phyloP scores from a whole-genome alignment of 2,797 vertebrate genomes.

The Rhinatrema bivittatum region DNA sequence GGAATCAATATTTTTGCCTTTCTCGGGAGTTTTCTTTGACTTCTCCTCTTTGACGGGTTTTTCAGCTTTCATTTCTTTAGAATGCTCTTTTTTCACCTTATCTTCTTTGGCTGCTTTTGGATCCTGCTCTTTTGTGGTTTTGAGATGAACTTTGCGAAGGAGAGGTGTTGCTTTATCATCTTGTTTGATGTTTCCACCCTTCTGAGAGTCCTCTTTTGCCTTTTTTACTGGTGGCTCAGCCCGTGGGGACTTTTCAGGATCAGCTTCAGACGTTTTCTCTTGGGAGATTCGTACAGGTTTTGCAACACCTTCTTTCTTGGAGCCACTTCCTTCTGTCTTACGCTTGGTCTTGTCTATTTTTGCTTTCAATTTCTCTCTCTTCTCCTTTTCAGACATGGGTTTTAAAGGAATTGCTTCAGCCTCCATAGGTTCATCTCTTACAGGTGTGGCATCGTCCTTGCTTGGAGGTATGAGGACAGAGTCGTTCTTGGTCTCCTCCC shows the following conservation, averaged over 20 bases:
- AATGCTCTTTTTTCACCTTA: conserved; percentile 59
- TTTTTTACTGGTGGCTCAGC: conserved; percentile 60
- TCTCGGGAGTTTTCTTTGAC: conserved; percentile 52
- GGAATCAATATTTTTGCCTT: conserved; percentile 51
- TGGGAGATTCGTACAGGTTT: conserved; percentile 45
- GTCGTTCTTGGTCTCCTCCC: conserved; percentile 58
- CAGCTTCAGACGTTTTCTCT: conserved; percentile 50
- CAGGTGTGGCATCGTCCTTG: conserved; percentile 89
- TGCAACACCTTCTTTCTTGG: conserved; percentile 53
- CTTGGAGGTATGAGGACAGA: conserved; percentile 59
- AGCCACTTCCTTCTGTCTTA: conserved; percentile 51
- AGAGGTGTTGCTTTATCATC: conserved; percentile 59
- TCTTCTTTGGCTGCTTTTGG: conserved; percentile 56
- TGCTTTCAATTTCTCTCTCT: conserved; percentile 64
- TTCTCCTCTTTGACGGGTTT: conserved; percentile 61
- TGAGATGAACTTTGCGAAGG: conserved; percentile 62
- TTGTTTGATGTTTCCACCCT: conserved; percentile 52
- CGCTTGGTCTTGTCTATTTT: conserved; percentile 68
- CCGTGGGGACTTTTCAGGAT: conserved; percentile 58
- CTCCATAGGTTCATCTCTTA: conserved; percentile 96
- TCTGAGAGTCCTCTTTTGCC: conserved; percentile 67
- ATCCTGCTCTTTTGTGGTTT: conserved; percentile 56
- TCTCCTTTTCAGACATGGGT: conserved; percentile 68
- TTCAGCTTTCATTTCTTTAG: conserved; percentile 55
- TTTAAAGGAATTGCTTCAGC: conserved; percentile 64